Evolutionary conservation across 2,797 vertebrate genomes (phyloP), one percentile per base, ranked within the genome.

Genomic region (Vespertilio murinus): DNA sequence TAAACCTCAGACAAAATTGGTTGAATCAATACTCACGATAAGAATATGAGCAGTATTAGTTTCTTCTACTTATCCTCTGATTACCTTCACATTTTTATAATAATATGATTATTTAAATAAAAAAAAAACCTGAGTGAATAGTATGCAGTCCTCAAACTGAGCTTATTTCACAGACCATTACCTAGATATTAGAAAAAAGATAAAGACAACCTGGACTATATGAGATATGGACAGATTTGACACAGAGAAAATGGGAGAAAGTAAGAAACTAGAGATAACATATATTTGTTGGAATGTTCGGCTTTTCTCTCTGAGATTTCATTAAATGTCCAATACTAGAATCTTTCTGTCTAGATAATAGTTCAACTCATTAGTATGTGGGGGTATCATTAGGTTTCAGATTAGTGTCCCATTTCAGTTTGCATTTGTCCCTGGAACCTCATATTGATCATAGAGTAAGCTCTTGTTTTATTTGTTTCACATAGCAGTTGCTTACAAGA

Each of bases 141-240:
- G 30, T 23, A 91, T 16, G 42, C 42, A 71, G 8, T 33, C 33
- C 22, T 85, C 25, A 89, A 33, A 59, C 6, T 59, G 22, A 81
- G 54, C 7, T 93, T 80, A 82, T 86, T 95, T 91, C 49, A 77
- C 59, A 90, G 93, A 42, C 14, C 1, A 35, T 79, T 94, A 54
- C 20, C 69, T 14, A 70, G 8, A 82, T 45, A 3, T 40, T 70
- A 20, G 49, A 74, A 82, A 45, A 90, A 69, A 92, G 33, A 64
- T 54, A 73, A 83, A 65, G 35, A 67, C 33, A 91, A 4, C 40
- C 28, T 14, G 54, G 10, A 56, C 22, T 77, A 16, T 74, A 65
- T 71, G 18, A 71, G 11, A 71, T 83, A 64, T 83, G 18, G 22
- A 59, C 78, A 88, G 69, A 78, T 6, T 79, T 90, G 6, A 11